Percentiles rank a stretch among this genome's conserved stretches.
Evolutionary conservation across 2,797 vertebrate genomes (phyloP).

Genomic region (Ptychadena robeensis): DNA sequence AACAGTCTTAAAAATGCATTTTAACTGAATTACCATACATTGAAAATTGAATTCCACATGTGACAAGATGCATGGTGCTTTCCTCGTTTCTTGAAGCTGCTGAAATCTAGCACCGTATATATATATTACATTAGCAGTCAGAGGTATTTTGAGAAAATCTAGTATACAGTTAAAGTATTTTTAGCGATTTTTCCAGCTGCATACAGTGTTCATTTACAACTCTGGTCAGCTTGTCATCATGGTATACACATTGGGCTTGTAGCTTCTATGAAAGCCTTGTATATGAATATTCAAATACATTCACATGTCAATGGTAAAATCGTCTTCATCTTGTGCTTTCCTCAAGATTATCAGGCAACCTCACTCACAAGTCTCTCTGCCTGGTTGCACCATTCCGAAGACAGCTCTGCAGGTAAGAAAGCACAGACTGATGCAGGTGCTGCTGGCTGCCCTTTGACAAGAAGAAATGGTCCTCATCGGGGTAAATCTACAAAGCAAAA

Average conservation of each 20-base stretch:
- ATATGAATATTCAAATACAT: neutral
- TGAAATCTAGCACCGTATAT: neutral
- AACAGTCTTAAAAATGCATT: neutral
- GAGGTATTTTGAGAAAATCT: neutral
- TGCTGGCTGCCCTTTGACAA: conserved; percentile 74
- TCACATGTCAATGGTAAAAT: neutral
- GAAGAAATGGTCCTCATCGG: conserved; percentile 81
- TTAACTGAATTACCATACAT: neutral
- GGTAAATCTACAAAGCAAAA: conserved; percentile 76
- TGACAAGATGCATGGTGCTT: neutral
- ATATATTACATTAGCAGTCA: neutral
- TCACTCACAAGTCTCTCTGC: conserved; percentile 8
- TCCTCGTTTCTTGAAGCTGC: neutral
- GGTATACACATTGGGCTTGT: neutral
- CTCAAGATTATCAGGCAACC: neutral
- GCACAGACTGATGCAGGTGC: conserved; percentile 77
- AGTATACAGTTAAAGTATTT: neutral
- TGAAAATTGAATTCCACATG: neutral
- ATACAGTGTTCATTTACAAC: neutral
- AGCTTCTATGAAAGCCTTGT: neutral
- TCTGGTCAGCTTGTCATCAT: neutral
- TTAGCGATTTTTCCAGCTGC: neutral
- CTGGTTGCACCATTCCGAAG: conserved; percentile 69
- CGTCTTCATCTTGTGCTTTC: conserved; percentile 26
- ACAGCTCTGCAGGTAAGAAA: conserved; percentile 79